These are phyloP conservation scores for Sparus aurata DNA, from an alignment of 2,797 vertebrate species.

Conservation along the genomic window DNA sequence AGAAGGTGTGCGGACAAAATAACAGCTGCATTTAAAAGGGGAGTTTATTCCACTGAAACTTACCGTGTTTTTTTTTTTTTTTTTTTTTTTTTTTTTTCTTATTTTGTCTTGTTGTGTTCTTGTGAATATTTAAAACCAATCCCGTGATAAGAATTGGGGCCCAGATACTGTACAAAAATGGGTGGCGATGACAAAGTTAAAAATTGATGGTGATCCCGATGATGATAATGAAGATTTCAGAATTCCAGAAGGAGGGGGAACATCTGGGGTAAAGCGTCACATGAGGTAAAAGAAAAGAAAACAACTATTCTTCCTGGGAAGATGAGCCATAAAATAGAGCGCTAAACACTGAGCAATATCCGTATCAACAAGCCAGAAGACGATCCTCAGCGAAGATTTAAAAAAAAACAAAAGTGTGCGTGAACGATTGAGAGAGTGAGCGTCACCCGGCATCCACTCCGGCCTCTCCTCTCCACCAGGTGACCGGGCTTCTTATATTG, in stretches of 20 bases:
- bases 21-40: constrained; percentile 22
- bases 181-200: not conserved
- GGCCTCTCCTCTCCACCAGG: constrained; percentile 33
- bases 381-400: constrained; percentile 13
- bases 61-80: not conserved
- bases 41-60: constrained; percentile 15
- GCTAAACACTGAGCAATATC: constrained; percentile 56
- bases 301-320: constrained; percentile 45
- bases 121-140: not conserved
- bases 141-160: not conserved
- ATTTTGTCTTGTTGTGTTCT: not conserved
- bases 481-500: constrained; percentile 55
- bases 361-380: constrained; percentile 33
- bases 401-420: not conserved
- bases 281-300: constrained; percentile 40
- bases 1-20: constrained; percentile 7
- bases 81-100: not conserved
- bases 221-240: not conserved
- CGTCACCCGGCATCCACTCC: not conserved
- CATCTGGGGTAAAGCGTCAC: not conserved
- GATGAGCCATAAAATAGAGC: constrained; percentile 62
- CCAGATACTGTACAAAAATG: no score
- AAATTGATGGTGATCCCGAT: not conserved
- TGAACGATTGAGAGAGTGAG: constrained; percentile 31
- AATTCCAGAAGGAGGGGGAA: not conserved